These are phyloP conservation scores for Congeria kusceri DNA, from an alignment of 2,888 invertebrate species.

Conservation along the genomic window DNA sequence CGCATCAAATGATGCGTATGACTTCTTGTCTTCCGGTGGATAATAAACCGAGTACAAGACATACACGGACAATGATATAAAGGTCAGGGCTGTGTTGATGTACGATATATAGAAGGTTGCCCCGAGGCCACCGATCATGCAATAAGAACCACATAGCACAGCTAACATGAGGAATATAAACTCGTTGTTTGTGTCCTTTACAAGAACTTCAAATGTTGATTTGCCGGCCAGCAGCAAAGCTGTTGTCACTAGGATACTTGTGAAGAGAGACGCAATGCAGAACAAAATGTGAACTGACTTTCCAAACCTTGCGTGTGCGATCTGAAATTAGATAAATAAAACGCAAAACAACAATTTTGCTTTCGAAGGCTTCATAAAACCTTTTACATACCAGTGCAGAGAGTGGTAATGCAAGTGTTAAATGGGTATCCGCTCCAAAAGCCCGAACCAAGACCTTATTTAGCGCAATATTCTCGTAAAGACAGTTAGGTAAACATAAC, in stretches of 20 bases:
- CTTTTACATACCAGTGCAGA: no score
- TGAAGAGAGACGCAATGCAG: slow-evolving; percentile 74
- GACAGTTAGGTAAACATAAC: no score
- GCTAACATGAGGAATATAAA: slow-evolving; percentile 68
- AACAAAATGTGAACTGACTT: slow-evolving; percentile 75
- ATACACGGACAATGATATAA: slow-evolving; percentile 71
- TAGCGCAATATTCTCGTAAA: no score
- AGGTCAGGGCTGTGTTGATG: slow-evolving; percentile 77
- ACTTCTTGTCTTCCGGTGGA: slow-evolving; percentile 42
- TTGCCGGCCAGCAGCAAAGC: slow-evolving; percentile 72
- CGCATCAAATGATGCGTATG: slow-evolving; percentile 59
- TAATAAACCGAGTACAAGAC: slow-evolving; percentile 67
- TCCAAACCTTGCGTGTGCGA: slow-evolving; percentile 77
- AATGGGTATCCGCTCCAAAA: no score
- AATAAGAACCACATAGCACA: slow-evolving; percentile 75
- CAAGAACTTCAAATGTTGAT: slow-evolving; percentile 70
- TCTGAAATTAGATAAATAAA: slow-evolving; percentile 51
- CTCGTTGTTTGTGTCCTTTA: slow-evolving; percentile 75
- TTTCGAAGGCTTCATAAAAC: no score
- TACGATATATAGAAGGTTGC: slow-evolving; percentile 82
- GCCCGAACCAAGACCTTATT: no score
- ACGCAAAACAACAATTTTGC: neutral
- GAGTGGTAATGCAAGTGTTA: no score
- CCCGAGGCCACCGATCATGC: slow-evolving; percentile 77
- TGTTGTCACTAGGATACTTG: slow-evolving; percentile 74